These are phyloP conservation scores for Rhabdophis nuchalis DNA, from an alignment of 2,797 vertebrate species.

Conservation along the genomic window DNA sequence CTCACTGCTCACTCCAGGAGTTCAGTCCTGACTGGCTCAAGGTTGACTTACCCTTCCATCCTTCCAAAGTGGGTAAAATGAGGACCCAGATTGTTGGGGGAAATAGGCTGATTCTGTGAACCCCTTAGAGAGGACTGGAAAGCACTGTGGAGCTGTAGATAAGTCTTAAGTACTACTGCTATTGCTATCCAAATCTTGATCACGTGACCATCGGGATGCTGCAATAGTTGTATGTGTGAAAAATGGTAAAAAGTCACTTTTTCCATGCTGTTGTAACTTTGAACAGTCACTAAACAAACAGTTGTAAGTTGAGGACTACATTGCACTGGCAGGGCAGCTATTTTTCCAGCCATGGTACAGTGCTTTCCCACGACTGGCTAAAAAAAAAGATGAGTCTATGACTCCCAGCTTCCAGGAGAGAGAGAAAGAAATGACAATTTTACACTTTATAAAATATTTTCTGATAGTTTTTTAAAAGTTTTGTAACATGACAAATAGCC, in stretches of 20 bases:
- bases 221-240: neutral
- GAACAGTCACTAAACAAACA: too few species aligned
- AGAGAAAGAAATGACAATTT: neutral
- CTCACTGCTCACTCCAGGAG: too few species aligned
- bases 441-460: neutral
- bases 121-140: too few species aligned
- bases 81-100: too few species aligned
- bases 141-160: too few species aligned
- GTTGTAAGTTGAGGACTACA: too few species aligned
- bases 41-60: too few species aligned
- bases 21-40: too few species aligned
- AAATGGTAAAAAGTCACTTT: neutral
- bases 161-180: too few species aligned
- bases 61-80: too few species aligned
- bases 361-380: neutral
- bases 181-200: neutral
- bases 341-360: constrained; percentile 20
- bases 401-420: neutral
- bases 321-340: constrained; percentile 20
- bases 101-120: too few species aligned
- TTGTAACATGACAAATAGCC: neutral
- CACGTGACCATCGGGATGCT: neutral
- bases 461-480: neutral
- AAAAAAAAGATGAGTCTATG: neutral
- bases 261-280: neutral